phyloP scores from a whole-genome alignment of 2,797 vertebrate genomes.

The Anisognathus igniventris region DNA sequence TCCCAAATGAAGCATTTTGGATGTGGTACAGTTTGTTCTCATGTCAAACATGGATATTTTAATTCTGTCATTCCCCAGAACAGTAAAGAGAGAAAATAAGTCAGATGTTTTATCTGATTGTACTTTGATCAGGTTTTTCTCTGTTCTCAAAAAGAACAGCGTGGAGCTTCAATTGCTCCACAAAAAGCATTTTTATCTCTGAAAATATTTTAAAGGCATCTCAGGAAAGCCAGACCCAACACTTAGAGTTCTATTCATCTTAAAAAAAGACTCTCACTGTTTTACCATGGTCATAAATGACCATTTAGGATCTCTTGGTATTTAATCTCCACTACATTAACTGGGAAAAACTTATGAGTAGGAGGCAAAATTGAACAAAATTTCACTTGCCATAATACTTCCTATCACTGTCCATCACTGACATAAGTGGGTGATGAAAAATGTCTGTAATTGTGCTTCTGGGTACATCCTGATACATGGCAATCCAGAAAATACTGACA shows the following conservation, averaged over 20 bases:
- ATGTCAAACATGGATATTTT: background rate
- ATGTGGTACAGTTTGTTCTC: background rate
- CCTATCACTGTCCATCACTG: background rate
- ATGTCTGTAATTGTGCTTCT: background rate
- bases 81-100: background rate
- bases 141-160: background rate
- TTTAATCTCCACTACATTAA: background rate
- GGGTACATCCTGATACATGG: rapidly evolving
- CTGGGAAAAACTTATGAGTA: background rate
- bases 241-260: background rate
- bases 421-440: background rate
- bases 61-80: background rate
- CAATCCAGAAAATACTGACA: background rate
- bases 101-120: slow-evolving; percentile 5
- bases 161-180: background rate
- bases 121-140: background rate
- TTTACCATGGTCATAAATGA: background rate
- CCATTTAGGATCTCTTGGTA: background rate
- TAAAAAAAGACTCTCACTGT: background rate
- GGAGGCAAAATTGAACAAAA: background rate
- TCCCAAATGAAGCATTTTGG: background rate
- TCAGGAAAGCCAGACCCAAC: background rate
- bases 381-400: background rate
- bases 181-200: background rate
- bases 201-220: background rate